Conservation (phyloP, 2,797 vertebrate genomes). For the Buphagus erythrorhynchus region DNA sequence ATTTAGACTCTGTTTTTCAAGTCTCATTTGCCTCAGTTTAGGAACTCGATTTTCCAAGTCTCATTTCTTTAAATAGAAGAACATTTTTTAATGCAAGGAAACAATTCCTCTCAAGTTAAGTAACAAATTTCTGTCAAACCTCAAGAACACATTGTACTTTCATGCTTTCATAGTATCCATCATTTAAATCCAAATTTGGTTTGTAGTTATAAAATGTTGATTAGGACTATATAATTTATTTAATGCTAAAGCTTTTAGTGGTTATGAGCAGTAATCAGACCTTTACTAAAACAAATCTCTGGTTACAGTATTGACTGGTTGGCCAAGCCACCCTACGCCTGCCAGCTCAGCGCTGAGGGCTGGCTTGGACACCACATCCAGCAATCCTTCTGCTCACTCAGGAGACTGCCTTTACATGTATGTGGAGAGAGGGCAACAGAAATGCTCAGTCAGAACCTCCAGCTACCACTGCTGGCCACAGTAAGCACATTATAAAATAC, state of each 20-base stretch:
- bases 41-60: background rate
- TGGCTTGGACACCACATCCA: background rate
- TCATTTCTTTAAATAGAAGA: background rate
- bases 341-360: background rate
- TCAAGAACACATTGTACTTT: constrained; percentile 38
- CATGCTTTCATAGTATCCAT: background rate
- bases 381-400: background rate
- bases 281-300: background rate
- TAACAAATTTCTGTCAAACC: constrained; percentile 36
- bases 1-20: background rate
- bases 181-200: constrained; percentile 31
- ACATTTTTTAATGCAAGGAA: background rate
- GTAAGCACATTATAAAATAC: background rate
- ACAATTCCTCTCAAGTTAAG: constrained; percentile 6
- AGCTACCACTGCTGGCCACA: background rate
- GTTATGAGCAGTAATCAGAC: constrained; percentile 10
- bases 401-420: background rate
- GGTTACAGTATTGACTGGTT: background rate
- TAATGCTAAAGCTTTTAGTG: constrained; percentile 39
- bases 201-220: constrained; percentile 43
- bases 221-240: constrained; percentile 50
- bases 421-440: background rate
- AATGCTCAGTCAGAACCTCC: background rate
- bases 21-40: background rate
- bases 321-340: background rate